Conservation (phyloP, 2,113 vertebrate species). For the Buteo buteo region DNA sequence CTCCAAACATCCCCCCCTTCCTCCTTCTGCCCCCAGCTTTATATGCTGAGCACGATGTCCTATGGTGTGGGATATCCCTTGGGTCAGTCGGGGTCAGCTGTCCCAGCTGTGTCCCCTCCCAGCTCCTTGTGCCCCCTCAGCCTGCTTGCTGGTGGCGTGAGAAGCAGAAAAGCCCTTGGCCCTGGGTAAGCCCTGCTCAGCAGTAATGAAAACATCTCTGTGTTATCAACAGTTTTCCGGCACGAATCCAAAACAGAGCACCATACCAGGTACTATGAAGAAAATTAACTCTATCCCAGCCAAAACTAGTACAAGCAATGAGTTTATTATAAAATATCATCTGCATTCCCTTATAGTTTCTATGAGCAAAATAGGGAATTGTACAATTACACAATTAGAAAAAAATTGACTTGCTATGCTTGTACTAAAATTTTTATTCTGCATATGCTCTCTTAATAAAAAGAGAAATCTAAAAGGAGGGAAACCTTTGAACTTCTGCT, state of each 20-base stretch:
- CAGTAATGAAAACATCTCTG: too few species aligned
- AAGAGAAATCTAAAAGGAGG: background rate
- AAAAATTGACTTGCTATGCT: background rate
- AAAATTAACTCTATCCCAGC: background rate
- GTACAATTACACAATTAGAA: background rate
- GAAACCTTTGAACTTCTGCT: background rate
- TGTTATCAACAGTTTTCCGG: background rate
- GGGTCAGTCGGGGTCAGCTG: background rate
- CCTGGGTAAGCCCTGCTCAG: too few species aligned
- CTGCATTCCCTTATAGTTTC: background rate
- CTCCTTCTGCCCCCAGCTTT: too few species aligned
- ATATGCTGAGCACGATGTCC: rapidly evolving
- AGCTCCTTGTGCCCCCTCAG: too few species aligned
- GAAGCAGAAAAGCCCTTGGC: too few species aligned
- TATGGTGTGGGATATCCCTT: too few species aligned
- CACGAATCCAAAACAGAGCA: background rate
- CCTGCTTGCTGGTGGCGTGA: too few species aligned
- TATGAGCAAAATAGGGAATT: background rate
- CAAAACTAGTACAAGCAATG: background rate
- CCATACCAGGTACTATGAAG: background rate
- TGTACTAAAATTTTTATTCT: background rate
- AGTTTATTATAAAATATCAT: background rate
- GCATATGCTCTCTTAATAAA: background rate
- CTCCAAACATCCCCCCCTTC: too few species aligned
- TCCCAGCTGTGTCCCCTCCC: too few species aligned